Percentiles rank a stretch among this genome's conserved stretches.
phyloP scores from a whole-genome alignment of 2,888 invertebrate species.

The Heliconius ethilla region DNA sequence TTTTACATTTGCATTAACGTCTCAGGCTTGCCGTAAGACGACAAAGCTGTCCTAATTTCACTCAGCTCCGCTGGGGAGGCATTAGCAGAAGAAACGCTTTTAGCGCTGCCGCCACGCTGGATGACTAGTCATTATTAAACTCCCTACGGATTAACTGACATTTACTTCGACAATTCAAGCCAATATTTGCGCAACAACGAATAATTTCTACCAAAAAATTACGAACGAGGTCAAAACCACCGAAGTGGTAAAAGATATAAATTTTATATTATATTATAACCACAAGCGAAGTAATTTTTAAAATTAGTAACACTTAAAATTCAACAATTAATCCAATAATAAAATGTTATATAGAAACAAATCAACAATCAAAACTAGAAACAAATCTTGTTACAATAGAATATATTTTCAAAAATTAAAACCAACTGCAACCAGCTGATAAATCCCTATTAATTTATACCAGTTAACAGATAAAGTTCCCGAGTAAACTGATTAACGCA shows the following conservation, averaged over 20 bases:
- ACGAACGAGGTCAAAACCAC: too few species aligned
- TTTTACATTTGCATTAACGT: slow-evolving; percentile 25
- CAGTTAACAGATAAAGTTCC: slow-evolving; percentile 42
- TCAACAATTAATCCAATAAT: background rate
- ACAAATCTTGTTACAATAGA: background rate
- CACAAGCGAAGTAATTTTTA: too few species aligned
- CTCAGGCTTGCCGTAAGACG: slow-evolving; percentile 31
- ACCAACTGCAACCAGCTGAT: slow-evolving; percentile 1
- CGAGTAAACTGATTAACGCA: slow-evolving; percentile 53
- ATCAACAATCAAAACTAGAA: background rate
- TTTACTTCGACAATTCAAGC: slow-evolving; percentile 36
- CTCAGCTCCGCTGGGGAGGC: slow-evolving; percentile 42
- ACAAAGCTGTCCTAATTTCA: slow-evolving; percentile 44
- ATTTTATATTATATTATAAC: too few species aligned
- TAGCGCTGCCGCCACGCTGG: slow-evolving; percentile 42
- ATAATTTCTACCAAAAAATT: too few species aligned
- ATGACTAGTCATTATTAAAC: slow-evolving; percentile 44
- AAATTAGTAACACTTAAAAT: background rate
- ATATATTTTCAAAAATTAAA: background rate
- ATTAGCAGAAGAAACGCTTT: slow-evolving; percentile 47
- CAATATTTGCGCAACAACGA: slow-evolving; percentile 23
- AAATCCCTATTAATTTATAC: slow-evolving; percentile 35
- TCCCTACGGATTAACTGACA: slow-evolving; percentile 41
- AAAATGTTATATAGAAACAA: background rate
- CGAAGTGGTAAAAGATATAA: background rate